Evolutionary conservation across 2,797 vertebrate species (phyloP), one percentile per base, ranked within the genome.

Genomic region (Trachops cirrhosus): DNA sequence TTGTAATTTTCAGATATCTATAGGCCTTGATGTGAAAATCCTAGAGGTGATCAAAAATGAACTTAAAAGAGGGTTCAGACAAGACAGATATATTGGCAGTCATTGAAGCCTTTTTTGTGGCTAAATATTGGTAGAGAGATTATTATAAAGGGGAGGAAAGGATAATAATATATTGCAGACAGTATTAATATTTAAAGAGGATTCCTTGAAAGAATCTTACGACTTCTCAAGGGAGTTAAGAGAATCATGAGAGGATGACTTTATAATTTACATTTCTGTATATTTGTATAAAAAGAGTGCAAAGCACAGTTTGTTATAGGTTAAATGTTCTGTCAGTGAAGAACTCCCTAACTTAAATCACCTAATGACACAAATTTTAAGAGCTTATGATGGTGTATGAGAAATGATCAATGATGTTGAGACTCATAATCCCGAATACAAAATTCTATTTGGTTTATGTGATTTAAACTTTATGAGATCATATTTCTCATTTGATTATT

Each of bases 241-340:
- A 95, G 70, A 91, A 46, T 34, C 32, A 39, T 15, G 11, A 87
- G 29, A 64, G 11, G 9, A 26, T 68, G 1, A 24, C 6, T 93
- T 89, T 22, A 57, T 50, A 67, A 70, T 82, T 85, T 80, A 85
- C 8, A 77, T 70, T 96, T 97, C 86, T 93, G 22, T 88, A 41
- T 95, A 86, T 86, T 67, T 93, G 14, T 46, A 96, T 54, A 96
- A 97, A 97, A 97, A 70, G 5, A 84, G 52, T 50, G 21, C 75
- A 87, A 98, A 93, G 5, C 9, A 96, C 54, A 74, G 41, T 80
- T 94, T 95, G 14, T 29, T 82, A 74, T 92, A 86, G 15, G 32
- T 87, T 97, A 94, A 97, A 93, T 95, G 88, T 94, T 87, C 92
- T 94, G 48, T 93, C 86, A 37, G 11, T 95, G 95, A 96, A 98